Conservation (phyloP, 92 coral and sea anemone species). For the Epizoanthus stellaris region DNA sequence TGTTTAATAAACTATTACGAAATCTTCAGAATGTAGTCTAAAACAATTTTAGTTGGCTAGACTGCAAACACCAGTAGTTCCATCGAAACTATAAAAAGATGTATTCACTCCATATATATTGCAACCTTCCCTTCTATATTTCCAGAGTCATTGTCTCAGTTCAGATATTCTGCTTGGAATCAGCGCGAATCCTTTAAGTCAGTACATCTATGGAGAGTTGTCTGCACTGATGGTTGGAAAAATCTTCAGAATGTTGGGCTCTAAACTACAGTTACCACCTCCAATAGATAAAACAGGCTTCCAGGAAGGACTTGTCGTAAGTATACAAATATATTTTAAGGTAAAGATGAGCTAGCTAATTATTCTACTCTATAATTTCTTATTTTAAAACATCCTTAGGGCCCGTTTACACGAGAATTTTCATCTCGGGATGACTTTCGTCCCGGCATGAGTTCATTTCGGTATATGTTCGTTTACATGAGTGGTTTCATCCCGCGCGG, state of each 20-base stretch:
- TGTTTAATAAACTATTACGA: too few species aligned
- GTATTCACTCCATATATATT: not conserved
- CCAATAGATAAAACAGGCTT: slow-evolving; percentile 78
- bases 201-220: slow-evolving; percentile 79
- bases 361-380: not conserved
- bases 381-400: not conserved
- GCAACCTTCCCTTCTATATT: not conserved
- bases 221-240: slow-evolving; percentile 74
- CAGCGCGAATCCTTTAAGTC: slow-evolving; percentile 67
- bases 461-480: too few species aligned
- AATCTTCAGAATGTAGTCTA: too few species aligned
- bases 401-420: too few species aligned
- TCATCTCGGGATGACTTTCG: too few species aligned
- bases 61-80: too few species aligned
- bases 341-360: not conserved
- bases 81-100: too few species aligned
- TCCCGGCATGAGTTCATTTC: too few species aligned
- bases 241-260: slow-evolving; percentile 80
- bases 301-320: slow-evolving; percentile 75
- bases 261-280: slow-evolving; percentile 80
- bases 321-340: slow-evolving; percentile 2
- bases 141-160: slow-evolving; percentile 72
- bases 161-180: slow-evolving; percentile 75
- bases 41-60: too few species aligned
- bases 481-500: too few species aligned